phyloP scores from a whole-genome alignment of 2,113 vertebrate species.

The Limanda limanda region DNA sequence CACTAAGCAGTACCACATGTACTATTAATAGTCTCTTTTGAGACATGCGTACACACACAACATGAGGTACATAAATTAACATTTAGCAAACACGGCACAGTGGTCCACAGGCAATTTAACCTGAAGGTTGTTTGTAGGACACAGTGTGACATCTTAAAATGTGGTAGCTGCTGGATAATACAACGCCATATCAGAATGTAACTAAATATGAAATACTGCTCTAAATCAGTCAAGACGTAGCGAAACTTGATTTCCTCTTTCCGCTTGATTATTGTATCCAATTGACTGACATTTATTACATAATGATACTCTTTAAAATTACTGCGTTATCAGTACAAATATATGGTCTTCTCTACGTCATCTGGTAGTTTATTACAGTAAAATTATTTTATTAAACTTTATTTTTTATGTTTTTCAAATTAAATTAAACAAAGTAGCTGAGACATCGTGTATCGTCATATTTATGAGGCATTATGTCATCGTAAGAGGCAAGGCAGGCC shows the following conservation, averaged over 20 bases:
- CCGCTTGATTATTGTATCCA: conserved; percentile 6
- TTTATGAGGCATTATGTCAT: conserved; percentile 13
- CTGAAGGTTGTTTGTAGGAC: conserved; percentile 82
- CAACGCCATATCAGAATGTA: conserved; percentile 11
- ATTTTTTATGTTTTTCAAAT: background rate
- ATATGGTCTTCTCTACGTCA: background rate
- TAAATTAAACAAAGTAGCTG: conserved; percentile 4
- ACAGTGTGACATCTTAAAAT: conserved; percentile 48
- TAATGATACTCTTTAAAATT: background rate
- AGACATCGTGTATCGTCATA: conserved; percentile 24
- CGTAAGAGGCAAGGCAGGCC: conserved; percentile 5
- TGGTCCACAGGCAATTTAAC: conserved; percentile 68
- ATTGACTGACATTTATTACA: conserved; percentile 5
- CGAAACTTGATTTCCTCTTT: background rate
- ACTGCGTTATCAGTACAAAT: background rate
- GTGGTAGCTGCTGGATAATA: conserved; percentile 33
- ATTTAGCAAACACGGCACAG: conserved; percentile 71
- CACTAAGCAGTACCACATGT: conserved; percentile 60
- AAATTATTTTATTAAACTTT: conserved; percentile 26
- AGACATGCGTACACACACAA: conserved; percentile 69
- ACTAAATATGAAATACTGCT: conserved; percentile 11
- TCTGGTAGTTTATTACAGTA: background rate
- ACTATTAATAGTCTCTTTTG: conserved; percentile 72
- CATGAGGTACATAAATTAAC: conserved; percentile 78
- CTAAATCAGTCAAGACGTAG: conserved; percentile 11